Evolutionary conservation across 2,888 invertebrate species (phyloP).

Genomic region (Sarcophaga subvicina): DNA sequence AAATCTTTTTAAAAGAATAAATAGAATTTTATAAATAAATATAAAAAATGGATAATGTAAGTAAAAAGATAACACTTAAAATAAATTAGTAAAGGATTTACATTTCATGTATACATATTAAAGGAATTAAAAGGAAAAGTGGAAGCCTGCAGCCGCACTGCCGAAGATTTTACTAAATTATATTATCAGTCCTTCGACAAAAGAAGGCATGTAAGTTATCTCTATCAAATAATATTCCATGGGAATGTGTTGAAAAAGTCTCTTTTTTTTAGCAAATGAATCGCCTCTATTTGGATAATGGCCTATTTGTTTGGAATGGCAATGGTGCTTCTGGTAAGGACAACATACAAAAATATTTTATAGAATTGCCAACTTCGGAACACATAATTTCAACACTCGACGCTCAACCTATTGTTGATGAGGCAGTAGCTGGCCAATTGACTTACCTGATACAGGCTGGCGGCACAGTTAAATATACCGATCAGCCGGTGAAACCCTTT

Average conservation of each 20-base stretch:
- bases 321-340: constrained; percentile 91
- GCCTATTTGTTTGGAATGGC: constrained; percentile 96
- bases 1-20: constrained; percentile 3
- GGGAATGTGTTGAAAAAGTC: neutral
- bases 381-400: constrained; percentile 91
- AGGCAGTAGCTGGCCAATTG: constrained; percentile 88
- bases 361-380: constrained; percentile 91
- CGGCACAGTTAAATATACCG: constrained; percentile 90
- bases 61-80: constrained; percentile 3
- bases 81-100: neutral
- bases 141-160: constrained; percentile 92
- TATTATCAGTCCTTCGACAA: constrained; percentile 96
- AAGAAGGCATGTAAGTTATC: constrained; percentile 87
- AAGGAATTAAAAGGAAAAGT: constrained; percentile 86
- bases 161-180: constrained; percentile 93
- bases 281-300: constrained; percentile 91
- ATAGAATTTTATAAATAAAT: neutral
- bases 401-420: constrained; percentile 91
- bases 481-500: constrained; percentile 86
- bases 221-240: too few relatives aligned
- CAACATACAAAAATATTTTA: constrained; percentile 92
- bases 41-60: constrained; percentile 66
- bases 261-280: constrained; percentile 85
- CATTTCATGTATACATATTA: neutral
- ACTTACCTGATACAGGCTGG: constrained; percentile 92